Percentiles rank a stretch among this genome's conserved stretches.
phyloP scores from a whole-genome alignment of 2,888 invertebrate genomes.

The Torymus aiolomorphi region DNA sequence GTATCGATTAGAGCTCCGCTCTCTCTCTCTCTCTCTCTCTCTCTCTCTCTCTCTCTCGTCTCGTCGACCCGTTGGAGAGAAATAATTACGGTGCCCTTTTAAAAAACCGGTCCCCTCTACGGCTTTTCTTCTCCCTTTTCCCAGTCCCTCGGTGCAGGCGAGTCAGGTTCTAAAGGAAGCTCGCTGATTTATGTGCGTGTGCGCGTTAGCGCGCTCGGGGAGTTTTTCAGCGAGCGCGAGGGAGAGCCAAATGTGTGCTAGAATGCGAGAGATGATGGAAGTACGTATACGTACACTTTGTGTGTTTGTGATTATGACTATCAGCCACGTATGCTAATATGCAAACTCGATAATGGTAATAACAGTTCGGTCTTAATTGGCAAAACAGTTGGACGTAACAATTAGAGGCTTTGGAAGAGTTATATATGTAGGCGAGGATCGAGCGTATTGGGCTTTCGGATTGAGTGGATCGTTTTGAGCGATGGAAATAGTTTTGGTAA shows the following conservation, averaged over 20 bases:
- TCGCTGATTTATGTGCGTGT: conserved; percentile 18
- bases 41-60: too few relatives aligned
- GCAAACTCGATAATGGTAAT: too few relatives aligned
- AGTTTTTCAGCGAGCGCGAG: conserved; percentile 15
- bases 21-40: too few relatives aligned
- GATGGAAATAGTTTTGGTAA: too few relatives aligned
- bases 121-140: neutral
- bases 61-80: conserved; percentile 54
- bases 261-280: too few relatives aligned
- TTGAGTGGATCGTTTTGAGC: too few relatives aligned
- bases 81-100: conserved; percentile 68
- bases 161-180: neutral
- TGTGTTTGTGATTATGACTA: neutral
- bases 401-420: conserved; percentile 14
- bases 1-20: conserved; percentile 31
- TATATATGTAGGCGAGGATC: too few relatives aligned
- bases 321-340: too few relatives aligned
- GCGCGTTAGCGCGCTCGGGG: neutral
- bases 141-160: neutral
- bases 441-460: too few relatives aligned
- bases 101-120: conserved; percentile 63
- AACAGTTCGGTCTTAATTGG: conserved; percentile 38
- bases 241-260: too few relatives aligned
- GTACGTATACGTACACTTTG: neutral
- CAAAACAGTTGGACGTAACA: conserved; percentile 63